Evolutionary conservation across 2,113 vertebrate genomes (phyloP).

Genomic region (Edolisoma coerulescens): DNA sequence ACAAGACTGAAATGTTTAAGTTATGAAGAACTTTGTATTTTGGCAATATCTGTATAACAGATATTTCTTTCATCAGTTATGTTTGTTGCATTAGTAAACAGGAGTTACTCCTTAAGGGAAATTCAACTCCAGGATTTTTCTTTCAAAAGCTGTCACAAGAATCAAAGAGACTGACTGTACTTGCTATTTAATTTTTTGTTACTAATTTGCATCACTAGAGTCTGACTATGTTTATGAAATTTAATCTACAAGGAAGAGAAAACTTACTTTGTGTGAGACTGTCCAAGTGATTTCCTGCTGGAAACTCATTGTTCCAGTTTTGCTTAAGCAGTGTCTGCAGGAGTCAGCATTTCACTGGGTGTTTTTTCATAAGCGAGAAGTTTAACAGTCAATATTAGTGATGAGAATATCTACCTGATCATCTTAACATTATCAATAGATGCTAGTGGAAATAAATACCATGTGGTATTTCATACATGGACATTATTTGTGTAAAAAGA

Average conservation of each 20-base stretch:
- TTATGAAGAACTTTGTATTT: background rate
- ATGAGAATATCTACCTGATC: background rate
- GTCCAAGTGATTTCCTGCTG: background rate
- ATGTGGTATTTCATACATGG: background rate
- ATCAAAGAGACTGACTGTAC: background rate
- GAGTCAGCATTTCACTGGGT: background rate
- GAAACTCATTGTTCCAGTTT: background rate
- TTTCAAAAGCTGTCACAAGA: background rate
- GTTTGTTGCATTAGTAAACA: background rate
- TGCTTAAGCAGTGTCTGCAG: background rate
- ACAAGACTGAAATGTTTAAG: background rate
- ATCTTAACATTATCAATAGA: background rate
- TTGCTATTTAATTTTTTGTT: background rate
- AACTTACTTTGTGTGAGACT: background rate
- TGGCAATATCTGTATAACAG: background rate
- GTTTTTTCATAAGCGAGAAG: background rate
- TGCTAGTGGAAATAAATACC: background rate
- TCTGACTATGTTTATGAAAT: background rate
- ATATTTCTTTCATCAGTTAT: background rate
- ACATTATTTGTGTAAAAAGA: background rate
- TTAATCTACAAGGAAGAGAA: background rate
- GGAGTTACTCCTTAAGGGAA: background rate
- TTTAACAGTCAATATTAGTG: background rate
- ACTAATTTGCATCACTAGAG: background rate
- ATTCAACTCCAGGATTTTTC: background rate